A percentile compares a stretch with the other conserved stretches of the same genome.
Conservation (phyloP, 2,888 invertebrate species). For the Odontothrips loti region DNA sequence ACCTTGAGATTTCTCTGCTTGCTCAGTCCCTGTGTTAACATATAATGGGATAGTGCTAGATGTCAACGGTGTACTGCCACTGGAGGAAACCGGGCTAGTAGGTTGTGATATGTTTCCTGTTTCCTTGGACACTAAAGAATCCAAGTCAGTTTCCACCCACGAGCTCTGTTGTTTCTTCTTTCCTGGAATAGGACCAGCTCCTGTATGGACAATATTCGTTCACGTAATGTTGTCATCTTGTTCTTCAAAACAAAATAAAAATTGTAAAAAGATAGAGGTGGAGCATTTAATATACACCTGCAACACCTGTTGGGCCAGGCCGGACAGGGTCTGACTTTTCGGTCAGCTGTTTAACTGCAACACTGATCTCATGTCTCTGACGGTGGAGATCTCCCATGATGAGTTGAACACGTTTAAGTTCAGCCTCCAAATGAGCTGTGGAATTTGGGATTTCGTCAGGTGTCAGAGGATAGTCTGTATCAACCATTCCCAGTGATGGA, state of each 20-base stretch:
- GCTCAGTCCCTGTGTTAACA: slow-evolving; percentile 57
- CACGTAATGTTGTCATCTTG: not conserved
- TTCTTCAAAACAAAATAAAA: slow-evolving; percentile 25
- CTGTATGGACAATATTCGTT: slow-evolving; percentile 33
- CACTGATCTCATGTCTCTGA: slow-evolving; percentile 78
- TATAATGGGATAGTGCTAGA: slow-evolving; percentile 56
- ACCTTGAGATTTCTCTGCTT: slow-evolving; percentile 27
- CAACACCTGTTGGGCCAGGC: slow-evolving; percentile 47
- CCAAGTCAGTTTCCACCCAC: slow-evolving; percentile 88
- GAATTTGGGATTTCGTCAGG: slow-evolving; percentile 38
- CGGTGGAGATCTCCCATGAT: slow-evolving; percentile 80
- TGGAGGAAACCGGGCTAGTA: slow-evolving; percentile 40
- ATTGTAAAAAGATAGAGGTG: not conserved
- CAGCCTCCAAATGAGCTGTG: slow-evolving; percentile 49
- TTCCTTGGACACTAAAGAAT: slow-evolving; percentile 72
- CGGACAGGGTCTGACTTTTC: slow-evolving; percentile 69
- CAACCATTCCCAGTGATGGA: slow-evolving; percentile 50
- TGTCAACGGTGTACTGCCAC: slow-evolving; percentile 36
- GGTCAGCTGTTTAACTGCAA: slow-evolving; percentile 78
- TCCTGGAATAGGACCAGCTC: slow-evolving; percentile 41
- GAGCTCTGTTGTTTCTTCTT: slow-evolving; percentile 60
- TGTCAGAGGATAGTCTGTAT: slow-evolving; percentile 51
- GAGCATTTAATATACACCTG: slow-evolving; percentile 37
- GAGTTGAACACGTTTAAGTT: slow-evolving; percentile 75
- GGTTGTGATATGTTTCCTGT: slow-evolving; percentile 54